Percentiles rank a stretch among this genome's conserved stretches.
These are phyloP conservation scores for Panzeria rudis DNA, from an alignment of 2,888 invertebrate genomes.

Conservation along the genomic window DNA sequence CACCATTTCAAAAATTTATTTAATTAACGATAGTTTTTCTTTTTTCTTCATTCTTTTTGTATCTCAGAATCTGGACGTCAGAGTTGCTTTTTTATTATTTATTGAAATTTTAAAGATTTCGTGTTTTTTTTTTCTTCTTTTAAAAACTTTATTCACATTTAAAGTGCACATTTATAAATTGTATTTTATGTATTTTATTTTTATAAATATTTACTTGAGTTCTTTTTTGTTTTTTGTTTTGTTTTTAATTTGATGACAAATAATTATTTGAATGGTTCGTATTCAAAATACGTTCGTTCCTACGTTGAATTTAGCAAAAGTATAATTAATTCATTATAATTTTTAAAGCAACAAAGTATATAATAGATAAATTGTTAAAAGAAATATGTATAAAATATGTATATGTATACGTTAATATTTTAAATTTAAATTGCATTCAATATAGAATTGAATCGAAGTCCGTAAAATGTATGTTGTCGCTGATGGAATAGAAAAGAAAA, in stretches of 20 bases:
- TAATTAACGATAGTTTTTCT: neutral
- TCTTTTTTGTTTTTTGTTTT: constrained; percentile 4
- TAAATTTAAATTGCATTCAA: constrained; percentile 61
- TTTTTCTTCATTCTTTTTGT: neutral
- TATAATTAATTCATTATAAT: constrained; percentile 17
- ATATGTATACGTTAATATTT: constrained; percentile 57
- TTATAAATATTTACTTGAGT: constrained; percentile 50
- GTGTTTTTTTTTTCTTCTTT: neutral
- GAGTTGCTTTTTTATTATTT: neutral
- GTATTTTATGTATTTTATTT: constrained; percentile 8
- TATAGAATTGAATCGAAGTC: constrained; percentile 77
- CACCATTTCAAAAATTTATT: constrained; percentile 14
- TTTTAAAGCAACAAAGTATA: constrained; percentile 65
- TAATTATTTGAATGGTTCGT: constrained; percentile 41
- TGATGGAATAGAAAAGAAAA: constrained; percentile 73
- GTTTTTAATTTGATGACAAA: neutral
- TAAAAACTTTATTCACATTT: constrained; percentile 48
- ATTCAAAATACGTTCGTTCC: constrained; percentile 64
- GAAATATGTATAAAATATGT: constrained; percentile 51
- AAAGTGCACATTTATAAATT: constrained; percentile 59
- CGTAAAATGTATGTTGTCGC: constrained; percentile 78
- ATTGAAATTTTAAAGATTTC: constrained; percentile 19
- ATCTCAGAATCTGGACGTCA: constrained; percentile 33
- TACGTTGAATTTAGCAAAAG: constrained; percentile 6
- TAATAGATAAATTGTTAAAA: constrained; percentile 56